Conservation (phyloP, 2,797 vertebrate species). For the Clamator glandarius region DNA sequence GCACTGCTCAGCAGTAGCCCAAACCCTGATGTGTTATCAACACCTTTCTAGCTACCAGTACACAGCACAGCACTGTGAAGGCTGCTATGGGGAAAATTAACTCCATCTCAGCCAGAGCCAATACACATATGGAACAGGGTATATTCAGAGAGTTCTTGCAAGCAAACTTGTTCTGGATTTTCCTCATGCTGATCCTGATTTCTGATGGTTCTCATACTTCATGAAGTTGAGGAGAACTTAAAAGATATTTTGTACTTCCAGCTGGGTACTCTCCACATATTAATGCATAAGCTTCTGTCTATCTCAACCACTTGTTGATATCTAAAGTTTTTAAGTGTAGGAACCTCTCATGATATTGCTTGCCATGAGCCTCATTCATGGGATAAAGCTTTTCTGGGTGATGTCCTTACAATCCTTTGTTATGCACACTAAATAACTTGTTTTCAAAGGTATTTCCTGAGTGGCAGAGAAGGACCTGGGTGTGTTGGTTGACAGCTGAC, state of each 20-base stretch:
- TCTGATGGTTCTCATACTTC: neutral
- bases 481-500: no score
- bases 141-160: neutral
- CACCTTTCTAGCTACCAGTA: no score
- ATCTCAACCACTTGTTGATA: neutral
- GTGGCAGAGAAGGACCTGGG: no score
- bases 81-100: no score
- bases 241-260: neutral
- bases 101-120: no score
- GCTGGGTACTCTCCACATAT: neutral
- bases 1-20: no score
- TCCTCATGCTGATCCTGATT: neutral
- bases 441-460: neutral
- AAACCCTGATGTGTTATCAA: no score
- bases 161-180: neutral
- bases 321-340: neutral
- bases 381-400: neutral
- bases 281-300: neutral
- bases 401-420: neutral
- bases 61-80: no score
- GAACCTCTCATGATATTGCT: accelerated
- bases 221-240: neutral
- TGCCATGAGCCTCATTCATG: neutral
- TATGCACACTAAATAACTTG: neutral
- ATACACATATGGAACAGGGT: neutral